These are phyloP conservation scores for Pogonophryne albipinna DNA, from an alignment of 2,797 vertebrate species.

Conservation along the genomic window DNA sequence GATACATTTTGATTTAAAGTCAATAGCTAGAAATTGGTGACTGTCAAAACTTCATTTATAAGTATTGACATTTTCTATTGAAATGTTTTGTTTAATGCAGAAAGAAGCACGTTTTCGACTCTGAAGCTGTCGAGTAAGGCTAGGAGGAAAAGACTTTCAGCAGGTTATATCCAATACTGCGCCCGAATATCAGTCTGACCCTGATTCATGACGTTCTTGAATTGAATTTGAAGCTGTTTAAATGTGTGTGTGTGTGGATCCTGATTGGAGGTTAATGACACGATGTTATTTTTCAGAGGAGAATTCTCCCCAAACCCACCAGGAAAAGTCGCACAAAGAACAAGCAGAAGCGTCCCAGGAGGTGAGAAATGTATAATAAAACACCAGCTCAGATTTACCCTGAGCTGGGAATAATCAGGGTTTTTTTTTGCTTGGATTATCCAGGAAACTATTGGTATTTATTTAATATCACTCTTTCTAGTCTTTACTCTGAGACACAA, in stretches of 20 bases:
- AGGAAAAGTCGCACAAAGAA: slow-evolving; percentile 98
- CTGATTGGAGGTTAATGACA: background rate
- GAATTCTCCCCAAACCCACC: slow-evolving; percentile 98
- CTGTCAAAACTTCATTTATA: background rate
- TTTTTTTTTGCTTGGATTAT: no score
- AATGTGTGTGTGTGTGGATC: background rate
- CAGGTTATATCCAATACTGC: background rate
- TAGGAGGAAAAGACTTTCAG: background rate
- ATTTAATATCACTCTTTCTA: background rate
- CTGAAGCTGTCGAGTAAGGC: background rate
- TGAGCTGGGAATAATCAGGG: no score
- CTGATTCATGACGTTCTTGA: background rate
- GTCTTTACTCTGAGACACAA: no score
- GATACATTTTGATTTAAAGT: background rate
- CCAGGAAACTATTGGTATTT: background rate
- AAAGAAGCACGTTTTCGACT: background rate
- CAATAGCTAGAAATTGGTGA: background rate
- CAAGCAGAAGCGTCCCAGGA: slow-evolving; percentile 98
- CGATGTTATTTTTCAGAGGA: slow-evolving; percentile 85
- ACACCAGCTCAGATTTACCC: no score
- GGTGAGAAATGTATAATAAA: slow-evolving; percentile 78
- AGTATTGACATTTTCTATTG: background rate
- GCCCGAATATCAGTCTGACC: background rate
- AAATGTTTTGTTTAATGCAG: background rate
- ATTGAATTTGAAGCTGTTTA: background rate